phyloP scores from a whole-genome alignment of 2,888 invertebrate species.

The Podotricha telesiphe region DNA sequence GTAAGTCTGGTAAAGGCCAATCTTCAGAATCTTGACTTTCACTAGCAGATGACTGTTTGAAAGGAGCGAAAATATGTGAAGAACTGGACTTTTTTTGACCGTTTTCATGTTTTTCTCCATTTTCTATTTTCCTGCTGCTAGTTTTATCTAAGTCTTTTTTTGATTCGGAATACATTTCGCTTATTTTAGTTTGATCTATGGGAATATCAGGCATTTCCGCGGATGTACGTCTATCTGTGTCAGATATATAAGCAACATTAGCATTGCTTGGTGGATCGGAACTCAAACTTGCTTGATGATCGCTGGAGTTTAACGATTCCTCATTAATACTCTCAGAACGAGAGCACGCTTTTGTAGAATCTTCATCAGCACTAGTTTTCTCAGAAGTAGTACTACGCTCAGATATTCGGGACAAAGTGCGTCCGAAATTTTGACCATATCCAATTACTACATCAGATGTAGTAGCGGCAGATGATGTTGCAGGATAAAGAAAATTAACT shows the following conservation, averaged over 20 bases:
- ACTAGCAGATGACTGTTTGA: constrained; percentile 76
- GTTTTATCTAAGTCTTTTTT: constrained; percentile 75
- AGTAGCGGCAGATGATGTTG: constrained; percentile 83
- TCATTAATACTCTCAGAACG: constrained; percentile 93
- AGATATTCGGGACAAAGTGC: constrained; percentile 93
- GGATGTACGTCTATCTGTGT: constrained; percentile 90
- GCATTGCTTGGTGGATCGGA: constrained; percentile 92
- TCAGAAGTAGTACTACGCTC: constrained; percentile 95
- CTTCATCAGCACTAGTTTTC: constrained; percentile 93
- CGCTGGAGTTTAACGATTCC: constrained; percentile 92
- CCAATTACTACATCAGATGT: constrained; percentile 88
- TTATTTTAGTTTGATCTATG: constrained; percentile 87
- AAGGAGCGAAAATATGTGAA: constrained; percentile 57
- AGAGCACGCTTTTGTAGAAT: constrained; percentile 93
- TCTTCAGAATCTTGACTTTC: constrained; percentile 90
- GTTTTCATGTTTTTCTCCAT: constrained; percentile 59
- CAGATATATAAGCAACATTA: constrained; percentile 89
- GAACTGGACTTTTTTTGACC: constrained; percentile 62
- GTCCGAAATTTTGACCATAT: constrained; percentile 89
- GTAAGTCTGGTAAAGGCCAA: constrained; percentile 90
- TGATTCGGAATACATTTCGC: constrained; percentile 82
- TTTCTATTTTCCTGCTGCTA: constrained; percentile 56
- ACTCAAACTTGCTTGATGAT: constrained; percentile 92
- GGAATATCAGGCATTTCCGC: constrained; percentile 94
- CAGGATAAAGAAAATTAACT: constrained; percentile 89